These are phyloP conservation scores for Gorsachius magnificus DNA, from an alignment of 2,797 vertebrate species.

Conservation along the genomic window DNA sequence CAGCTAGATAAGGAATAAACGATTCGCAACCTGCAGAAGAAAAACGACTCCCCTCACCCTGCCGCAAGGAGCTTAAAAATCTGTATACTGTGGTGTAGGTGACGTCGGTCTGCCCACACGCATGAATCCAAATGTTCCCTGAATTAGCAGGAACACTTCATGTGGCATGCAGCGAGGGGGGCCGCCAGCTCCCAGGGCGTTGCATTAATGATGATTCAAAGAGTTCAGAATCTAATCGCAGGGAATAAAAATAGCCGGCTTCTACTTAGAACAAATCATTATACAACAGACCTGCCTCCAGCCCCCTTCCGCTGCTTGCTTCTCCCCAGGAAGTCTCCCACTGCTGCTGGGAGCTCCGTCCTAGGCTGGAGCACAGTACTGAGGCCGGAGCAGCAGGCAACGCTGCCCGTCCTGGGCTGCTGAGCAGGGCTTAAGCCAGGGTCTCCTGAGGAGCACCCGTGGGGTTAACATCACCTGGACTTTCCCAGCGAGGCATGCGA, in stretches of 20 bases:
- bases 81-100: neutral
- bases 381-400: neutral
- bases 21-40: neutral
- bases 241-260: constrained; percentile 58
- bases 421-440: no score
- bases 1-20: neutral
- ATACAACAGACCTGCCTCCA: constrained; percentile 42
- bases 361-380: neutral
- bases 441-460: neutral
- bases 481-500: neutral
- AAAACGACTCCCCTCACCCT: neutral
- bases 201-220: constrained; percentile 71
- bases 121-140: constrained; percentile 14
- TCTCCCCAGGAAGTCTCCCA: neutral
- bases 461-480: neutral
- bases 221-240: constrained; percentile 54
- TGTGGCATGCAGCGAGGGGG: constrained; percentile 25
- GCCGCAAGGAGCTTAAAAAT: neutral
- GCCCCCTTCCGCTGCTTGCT: neutral
- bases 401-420: neutral
- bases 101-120: constrained; percentile 66
- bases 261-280: constrained; percentile 55
- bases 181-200: constrained; percentile 14
- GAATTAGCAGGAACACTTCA: constrained; percentile 58
- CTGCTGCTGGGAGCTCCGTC: neutral